A percentile compares a stretch with the other conserved stretches of the same genome.
These are phyloP conservation scores for Chromoteleia sp. DNA, from an alignment of 2,888 invertebrate genomes.

Conservation along the genomic window DNA sequence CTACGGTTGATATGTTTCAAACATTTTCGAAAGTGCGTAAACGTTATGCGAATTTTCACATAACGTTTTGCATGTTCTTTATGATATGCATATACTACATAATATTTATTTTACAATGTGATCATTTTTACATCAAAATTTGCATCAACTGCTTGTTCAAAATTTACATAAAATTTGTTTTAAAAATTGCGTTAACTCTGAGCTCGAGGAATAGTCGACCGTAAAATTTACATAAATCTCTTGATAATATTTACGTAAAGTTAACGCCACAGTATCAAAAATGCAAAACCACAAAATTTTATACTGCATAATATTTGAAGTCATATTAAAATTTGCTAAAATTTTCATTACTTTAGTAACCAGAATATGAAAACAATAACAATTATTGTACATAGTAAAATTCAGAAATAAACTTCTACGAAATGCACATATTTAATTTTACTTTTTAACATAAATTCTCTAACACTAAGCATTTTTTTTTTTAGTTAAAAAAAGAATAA, in stretches of 20 bases:
- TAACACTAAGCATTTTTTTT: too few species aligned
- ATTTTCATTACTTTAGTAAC: too few species aligned
- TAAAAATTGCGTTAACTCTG: neutral
- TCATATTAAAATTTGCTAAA: too few species aligned
- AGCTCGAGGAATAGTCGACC: neutral
- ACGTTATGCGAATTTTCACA: neutral
- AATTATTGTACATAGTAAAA: too few species aligned
- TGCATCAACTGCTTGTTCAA: neutral
- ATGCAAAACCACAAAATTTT: too few species aligned
- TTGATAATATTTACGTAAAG: neutral
- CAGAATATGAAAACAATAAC: too few species aligned
- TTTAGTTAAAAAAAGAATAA: too few species aligned
- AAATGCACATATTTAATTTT: too few species aligned
- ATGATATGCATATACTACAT: neutral
- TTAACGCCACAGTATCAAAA: too few species aligned
- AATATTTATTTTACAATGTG: neutral
- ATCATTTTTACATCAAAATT: neutral
- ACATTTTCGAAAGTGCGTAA: neutral
- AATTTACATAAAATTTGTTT: neutral
- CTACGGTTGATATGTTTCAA: neutral
- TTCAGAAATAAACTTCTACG: too few species aligned
- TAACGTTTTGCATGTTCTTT: neutral
- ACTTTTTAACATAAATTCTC: too few species aligned
- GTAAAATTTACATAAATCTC: neutral
- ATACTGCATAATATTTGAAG: too few species aligned